Conservation (phyloP, 2,888 invertebrate species). For the Sminthurinus aureus region DNA sequence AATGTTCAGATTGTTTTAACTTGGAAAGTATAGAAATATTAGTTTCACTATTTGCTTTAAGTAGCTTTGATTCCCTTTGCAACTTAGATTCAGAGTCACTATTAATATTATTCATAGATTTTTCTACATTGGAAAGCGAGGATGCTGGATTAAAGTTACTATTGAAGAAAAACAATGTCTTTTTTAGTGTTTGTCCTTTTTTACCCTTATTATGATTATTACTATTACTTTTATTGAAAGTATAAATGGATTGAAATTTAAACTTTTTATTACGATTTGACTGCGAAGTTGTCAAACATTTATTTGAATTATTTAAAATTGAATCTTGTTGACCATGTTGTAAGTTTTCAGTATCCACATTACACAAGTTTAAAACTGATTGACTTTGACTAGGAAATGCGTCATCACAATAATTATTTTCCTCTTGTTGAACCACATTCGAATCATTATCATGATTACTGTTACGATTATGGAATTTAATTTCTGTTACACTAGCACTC, state of each 20-base stretch:
- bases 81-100: neutral
- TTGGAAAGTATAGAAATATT: neutral
- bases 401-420: slow-evolving; percentile 10
- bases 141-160: neutral
- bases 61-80: too few relatives aligned
- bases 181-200: neutral
- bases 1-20: neutral
- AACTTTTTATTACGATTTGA: neutral
- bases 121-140: neutral
- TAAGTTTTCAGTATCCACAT: neutral
- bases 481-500: neutral
- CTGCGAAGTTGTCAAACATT: neutral
- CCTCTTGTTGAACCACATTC: neutral
- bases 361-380: neutral
- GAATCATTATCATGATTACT: neutral
- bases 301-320: neutral
- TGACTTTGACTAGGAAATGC: neutral
- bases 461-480: neutral
- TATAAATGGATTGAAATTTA: slow-evolving; percentile 8
- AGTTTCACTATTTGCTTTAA: too few relatives aligned
- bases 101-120: neutral
- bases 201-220: too few relatives aligned
- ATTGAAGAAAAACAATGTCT: neutral
- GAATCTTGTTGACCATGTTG: too few relatives aligned
- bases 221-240: neutral